Evolutionary conservation across 2,888 invertebrate species (phyloP).

Genomic region (Leptura quadrifasciata): DNA sequence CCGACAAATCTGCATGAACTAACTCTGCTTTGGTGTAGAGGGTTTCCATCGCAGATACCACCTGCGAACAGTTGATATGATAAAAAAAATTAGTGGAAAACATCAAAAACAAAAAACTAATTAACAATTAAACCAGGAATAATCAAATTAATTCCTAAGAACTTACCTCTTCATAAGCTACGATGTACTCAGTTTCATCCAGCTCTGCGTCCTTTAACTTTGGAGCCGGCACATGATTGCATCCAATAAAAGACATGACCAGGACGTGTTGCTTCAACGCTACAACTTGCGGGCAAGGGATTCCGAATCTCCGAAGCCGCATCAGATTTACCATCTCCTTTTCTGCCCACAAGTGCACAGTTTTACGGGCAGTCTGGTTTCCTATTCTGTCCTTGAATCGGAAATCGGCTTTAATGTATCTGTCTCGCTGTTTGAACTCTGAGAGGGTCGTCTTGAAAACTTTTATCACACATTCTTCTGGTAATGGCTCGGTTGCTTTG

Average conservation of each 20-base stretch:
- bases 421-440: constrained; percentile 95
- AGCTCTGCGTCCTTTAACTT: constrained; percentile 85
- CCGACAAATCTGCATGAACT: constrained; percentile 95
- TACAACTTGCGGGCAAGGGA: constrained; percentile 90
- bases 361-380: constrained; percentile 91
- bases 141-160: too few relatives aligned
- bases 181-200: constrained; percentile 76
- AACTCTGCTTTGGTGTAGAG: constrained; percentile 89
- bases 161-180: constrained; percentile 77
- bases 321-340: constrained; percentile 96
- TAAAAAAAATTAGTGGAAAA: too few relatives aligned
- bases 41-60: constrained; percentile 73
- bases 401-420: constrained; percentile 95
- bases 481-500: constrained; percentile 72
- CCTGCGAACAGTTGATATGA: too few relatives aligned
- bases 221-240: constrained; percentile 85
- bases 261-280: constrained; percentile 89
- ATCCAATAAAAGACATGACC: constrained; percentile 94
- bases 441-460: constrained; percentile 96
- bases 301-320: constrained; percentile 84
- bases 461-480: constrained; percentile 87
- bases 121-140: too few relatives aligned
- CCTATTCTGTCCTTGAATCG: constrained; percentile 92
- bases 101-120: too few relatives aligned
- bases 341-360: constrained; percentile 96